A percentile compares a stretch with the other conserved stretches of the same genome.
phyloP scores from a whole-genome alignment of 2,888 invertebrate genomes.

The Leucophenga maculata region DNA sequence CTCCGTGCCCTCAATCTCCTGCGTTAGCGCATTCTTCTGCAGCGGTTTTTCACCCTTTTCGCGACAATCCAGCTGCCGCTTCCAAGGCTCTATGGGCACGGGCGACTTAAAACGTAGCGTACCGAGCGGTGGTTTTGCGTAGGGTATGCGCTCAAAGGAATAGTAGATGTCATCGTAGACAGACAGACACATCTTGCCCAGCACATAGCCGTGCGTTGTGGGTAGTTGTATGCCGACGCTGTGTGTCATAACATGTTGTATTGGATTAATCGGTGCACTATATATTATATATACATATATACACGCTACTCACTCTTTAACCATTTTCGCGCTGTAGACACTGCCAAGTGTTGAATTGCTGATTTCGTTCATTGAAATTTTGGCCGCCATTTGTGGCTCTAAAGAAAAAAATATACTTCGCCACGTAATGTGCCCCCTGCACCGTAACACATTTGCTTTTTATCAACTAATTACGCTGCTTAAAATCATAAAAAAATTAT shows the following conservation, averaged over 20 bases:
- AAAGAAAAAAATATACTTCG: neutral
- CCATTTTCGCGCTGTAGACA: constrained; percentile 11
- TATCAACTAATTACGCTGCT: neutral
- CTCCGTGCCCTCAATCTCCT: constrained; percentile 71
- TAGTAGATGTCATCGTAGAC: constrained; percentile 54
- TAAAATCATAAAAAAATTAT: no score
- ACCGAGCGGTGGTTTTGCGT: constrained; percentile 72
- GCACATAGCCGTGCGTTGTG: constrained; percentile 60
- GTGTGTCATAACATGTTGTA: no score
- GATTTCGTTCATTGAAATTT: neutral
- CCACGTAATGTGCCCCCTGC: no score
- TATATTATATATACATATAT: no score
- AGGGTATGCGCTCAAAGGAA: constrained; percentile 64
- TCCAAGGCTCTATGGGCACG: constrained; percentile 69
- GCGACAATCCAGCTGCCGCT: constrained; percentile 67
- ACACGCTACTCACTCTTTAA: neutral
- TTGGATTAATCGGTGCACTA: no score
- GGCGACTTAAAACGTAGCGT: constrained; percentile 69
- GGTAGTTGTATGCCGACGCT: constrained; percentile 32
- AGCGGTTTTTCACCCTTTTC: constrained; percentile 63
- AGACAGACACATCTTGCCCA: constrained; percentile 54
- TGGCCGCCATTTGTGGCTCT: neutral
- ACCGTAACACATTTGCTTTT: neutral
- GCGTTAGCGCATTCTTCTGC: constrained; percentile 64
- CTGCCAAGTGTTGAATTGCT: neutral